Conservation (phyloP, 2,113 vertebrate species). For the Ctenodactylus gundi region DNA sequence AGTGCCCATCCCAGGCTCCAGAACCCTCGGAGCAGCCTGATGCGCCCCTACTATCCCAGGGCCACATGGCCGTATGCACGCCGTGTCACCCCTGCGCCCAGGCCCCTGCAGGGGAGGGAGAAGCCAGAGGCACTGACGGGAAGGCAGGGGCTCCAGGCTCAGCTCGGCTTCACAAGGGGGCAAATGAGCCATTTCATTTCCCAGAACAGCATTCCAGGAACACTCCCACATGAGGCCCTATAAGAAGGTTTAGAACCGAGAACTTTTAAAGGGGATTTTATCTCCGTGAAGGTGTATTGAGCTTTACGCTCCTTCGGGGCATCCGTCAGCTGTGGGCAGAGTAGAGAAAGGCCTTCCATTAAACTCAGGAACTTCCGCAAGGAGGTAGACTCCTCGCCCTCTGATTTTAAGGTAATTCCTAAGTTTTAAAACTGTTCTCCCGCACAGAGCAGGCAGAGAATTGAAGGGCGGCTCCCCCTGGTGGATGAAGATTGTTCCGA, state of each 20-base stretch:
- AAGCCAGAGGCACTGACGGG: neutral
- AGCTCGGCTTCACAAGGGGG: slow-evolving; percentile 6
- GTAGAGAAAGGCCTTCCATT: neutral
- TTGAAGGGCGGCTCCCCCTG: slow-evolving; percentile 6
- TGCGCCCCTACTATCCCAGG: fast-evolving
- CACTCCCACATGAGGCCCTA: neutral
- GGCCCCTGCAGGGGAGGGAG: neutral
- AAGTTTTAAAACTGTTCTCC: neutral
- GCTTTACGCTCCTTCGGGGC: slow-evolving; percentile 56
- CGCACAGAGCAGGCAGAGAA: neutral
- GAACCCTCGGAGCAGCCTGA: neutral
- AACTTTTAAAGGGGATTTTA: slow-evolving; percentile 53
- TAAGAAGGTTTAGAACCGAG: slow-evolving; percentile 55
- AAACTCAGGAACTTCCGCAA: slow-evolving; percentile 10
- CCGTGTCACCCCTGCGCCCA: neutral
- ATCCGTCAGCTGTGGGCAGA: neutral
- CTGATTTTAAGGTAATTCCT: slow-evolving; percentile 1
- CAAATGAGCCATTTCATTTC: slow-evolving; percentile 56
- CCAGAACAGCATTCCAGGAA: slow-evolving; percentile 57
- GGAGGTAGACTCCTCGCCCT: neutral
- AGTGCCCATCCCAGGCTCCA: neutral
- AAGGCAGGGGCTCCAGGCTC: neutral
- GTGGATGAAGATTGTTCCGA: neutral
- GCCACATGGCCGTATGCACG: neutral
- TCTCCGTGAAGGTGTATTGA: slow-evolving; percentile 11